Conservation (phyloP, 2,888 invertebrate genomes). For the Cerceris ruficornis region DNA sequence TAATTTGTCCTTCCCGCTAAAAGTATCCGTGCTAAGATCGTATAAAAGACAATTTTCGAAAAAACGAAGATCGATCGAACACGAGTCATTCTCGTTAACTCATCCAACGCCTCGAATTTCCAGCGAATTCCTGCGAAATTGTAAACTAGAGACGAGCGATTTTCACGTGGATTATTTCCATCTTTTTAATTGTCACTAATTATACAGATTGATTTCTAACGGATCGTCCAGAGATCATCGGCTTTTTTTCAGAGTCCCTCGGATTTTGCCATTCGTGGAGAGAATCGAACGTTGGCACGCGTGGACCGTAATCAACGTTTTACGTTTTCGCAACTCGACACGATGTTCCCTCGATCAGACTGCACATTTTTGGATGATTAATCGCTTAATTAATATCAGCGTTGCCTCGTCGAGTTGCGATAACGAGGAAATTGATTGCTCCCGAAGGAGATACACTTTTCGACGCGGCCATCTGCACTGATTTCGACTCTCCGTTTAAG, state of each 20-base stretch:
- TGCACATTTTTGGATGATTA: neutral
- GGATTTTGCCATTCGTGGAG: neutral
- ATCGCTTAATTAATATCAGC: too few relatives aligned
- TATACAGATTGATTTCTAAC: neutral
- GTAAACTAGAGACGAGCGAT: neutral
- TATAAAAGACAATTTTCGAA: too few relatives aligned
- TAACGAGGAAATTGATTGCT: neutral
- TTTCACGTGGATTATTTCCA: too few relatives aligned
- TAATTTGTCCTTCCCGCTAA: too few relatives aligned
- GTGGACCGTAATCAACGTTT: conserved; percentile 30
- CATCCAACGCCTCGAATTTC: too few relatives aligned
- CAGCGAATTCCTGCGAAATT: neutral
- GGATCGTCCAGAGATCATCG: neutral
- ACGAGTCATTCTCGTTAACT: too few relatives aligned
- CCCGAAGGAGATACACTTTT: neutral
- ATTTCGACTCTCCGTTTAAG: too few relatives aligned
- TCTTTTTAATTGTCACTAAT: too few relatives aligned
- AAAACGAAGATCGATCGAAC: too few relatives aligned
- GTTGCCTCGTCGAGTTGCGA: too few relatives aligned
- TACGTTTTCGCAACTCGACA: conserved; percentile 17
- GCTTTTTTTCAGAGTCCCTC: neutral
- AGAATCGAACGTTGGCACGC: conserved; percentile 45
- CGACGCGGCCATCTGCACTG: neutral
- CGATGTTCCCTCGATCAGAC: conserved; percentile 31
- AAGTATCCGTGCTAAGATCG: too few relatives aligned